These are phyloP conservation scores for Eupeodes latifasciatus DNA, from an alignment of 2,888 invertebrate genomes.

Conservation along the genomic window DNA sequence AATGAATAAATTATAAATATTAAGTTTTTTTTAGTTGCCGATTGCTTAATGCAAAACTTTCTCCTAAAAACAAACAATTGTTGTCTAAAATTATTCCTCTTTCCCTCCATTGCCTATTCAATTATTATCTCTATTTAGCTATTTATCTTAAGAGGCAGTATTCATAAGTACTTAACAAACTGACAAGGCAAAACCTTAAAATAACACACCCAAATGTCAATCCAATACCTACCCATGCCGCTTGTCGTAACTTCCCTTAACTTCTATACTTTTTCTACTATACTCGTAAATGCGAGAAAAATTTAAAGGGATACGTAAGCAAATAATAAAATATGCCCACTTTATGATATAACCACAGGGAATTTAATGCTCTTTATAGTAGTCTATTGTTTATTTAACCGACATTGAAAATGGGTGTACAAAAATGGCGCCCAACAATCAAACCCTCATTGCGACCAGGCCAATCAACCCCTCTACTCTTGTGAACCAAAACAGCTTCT, in stretches of 20 bases:
- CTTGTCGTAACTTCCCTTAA: neutral
- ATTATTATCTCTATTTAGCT: slow-evolving; percentile 34
- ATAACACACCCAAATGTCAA: slow-evolving; percentile 71
- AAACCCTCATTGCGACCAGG: slow-evolving; percentile 42
- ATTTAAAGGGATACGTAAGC: slow-evolving; percentile 35
- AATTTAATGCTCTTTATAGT: neutral
- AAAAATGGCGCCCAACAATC: slow-evolving; percentile 68
- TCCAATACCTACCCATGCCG: slow-evolving; percentile 39
- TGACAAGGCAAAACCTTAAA: slow-evolving; percentile 67
- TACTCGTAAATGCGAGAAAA: slow-evolving; percentile 11
- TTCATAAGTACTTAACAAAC: slow-evolving; percentile 49
- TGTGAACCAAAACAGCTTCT: slow-evolving; percentile 45
- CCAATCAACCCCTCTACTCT: slow-evolving; percentile 48
- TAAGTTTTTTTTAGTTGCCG: neutral
- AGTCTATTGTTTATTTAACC: slow-evolving; percentile 66
- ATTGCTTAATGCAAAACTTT: neutral
- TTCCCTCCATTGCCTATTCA: neutral
- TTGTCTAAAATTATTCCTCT: slow-evolving; percentile 7
- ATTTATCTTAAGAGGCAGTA: slow-evolving; percentile 22
- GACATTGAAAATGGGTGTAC: slow-evolving; percentile 67
- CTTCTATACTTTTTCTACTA: neutral
- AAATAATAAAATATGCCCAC: slow-evolving; percentile 23
- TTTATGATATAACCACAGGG: slow-evolving; percentile 36
- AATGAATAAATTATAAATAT: too few species aligned
- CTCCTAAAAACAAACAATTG: slow-evolving; percentile 1